phyloP scores from a whole-genome alignment of 1,140 invertebrate species.

The Eupristina koningsbergeri region DNA sequence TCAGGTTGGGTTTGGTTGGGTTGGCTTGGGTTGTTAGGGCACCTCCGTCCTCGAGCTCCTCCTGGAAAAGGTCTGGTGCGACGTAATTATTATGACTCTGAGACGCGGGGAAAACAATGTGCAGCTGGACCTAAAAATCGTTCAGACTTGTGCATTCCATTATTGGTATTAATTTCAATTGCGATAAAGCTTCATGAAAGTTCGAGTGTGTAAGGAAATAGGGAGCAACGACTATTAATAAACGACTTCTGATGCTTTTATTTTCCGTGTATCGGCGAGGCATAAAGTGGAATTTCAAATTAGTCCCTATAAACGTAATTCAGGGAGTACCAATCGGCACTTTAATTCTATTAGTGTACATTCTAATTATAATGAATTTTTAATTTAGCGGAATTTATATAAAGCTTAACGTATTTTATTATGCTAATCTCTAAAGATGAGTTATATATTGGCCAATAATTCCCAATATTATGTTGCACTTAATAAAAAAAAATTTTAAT shows the following conservation, averaged over 20 bases:
- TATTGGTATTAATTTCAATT: background rate
- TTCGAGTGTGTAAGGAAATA: background rate
- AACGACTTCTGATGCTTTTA: background rate
- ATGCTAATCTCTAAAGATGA: background rate
- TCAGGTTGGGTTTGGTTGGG: too few relatives aligned
- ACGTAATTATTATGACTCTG: too few relatives aligned
- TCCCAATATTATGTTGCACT: background rate
- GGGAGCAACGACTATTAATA: slow-evolving; percentile 13
- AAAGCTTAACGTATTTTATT: background rate
- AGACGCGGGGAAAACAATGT: background rate
- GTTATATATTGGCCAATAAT: background rate
- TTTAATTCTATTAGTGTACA: background rate
- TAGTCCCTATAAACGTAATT: background rate
- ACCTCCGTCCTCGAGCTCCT: background rate
- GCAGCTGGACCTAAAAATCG: background rate
- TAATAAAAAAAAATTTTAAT: background rate
- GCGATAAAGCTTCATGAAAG: background rate
- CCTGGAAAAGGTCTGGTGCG: too few relatives aligned
- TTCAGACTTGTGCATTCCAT: background rate
- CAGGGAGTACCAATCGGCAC: background rate
- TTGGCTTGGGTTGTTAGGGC: background rate
- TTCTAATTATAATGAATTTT: background rate
- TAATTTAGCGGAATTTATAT: background rate
- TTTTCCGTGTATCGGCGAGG: background rate
- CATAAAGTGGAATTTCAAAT: slow-evolving; percentile 13